Conservation (phyloP, 2,888 invertebrate genomes). For the Blomia tropicalis region DNA sequence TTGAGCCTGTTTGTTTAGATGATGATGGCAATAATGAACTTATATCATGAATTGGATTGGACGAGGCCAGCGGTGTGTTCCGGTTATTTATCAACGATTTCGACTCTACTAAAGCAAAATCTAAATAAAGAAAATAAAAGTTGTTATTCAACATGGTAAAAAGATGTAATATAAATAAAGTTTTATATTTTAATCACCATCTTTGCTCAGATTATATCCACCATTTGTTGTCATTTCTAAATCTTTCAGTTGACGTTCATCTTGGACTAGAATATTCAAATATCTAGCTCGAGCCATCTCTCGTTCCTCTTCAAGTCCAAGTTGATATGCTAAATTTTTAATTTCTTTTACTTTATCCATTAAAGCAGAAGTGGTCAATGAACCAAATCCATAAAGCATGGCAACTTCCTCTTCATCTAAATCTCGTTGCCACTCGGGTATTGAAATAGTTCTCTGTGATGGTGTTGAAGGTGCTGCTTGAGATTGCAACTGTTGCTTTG, state of each 20-base stretch:
- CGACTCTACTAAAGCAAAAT: too few relatives aligned
- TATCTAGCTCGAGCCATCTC: conserved; percentile 93
- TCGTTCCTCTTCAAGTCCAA: conserved; percentile 54
- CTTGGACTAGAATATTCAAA: conserved; percentile 50
- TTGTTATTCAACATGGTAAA: too few relatives aligned
- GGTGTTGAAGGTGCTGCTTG: background rate
- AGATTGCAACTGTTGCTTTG: background rate
- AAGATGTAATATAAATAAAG: too few relatives aligned
- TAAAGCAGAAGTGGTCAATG: conserved; percentile 59
- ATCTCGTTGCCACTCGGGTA: conserved; percentile 36
- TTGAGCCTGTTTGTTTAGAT: too few relatives aligned
- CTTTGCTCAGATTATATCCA: background rate
- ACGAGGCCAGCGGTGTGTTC: too few relatives aligned
- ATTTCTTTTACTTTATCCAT: conserved; percentile 83
- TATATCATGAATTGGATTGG: too few relatives aligned
- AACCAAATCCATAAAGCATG: conserved; percentile 41
- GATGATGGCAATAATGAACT: too few relatives aligned
- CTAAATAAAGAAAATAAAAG: too few relatives aligned
- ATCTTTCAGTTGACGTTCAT: background rate
- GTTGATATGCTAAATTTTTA: conserved; percentile 80
- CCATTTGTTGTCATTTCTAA: too few relatives aligned
- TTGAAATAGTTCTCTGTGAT: background rate
- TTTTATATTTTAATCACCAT: background rate
- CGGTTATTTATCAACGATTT: too few relatives aligned
- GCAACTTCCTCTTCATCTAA: conserved; percentile 38